Conservation (phyloP, 2,797 vertebrate genomes). For the Sphenodon punctatus region DNA sequence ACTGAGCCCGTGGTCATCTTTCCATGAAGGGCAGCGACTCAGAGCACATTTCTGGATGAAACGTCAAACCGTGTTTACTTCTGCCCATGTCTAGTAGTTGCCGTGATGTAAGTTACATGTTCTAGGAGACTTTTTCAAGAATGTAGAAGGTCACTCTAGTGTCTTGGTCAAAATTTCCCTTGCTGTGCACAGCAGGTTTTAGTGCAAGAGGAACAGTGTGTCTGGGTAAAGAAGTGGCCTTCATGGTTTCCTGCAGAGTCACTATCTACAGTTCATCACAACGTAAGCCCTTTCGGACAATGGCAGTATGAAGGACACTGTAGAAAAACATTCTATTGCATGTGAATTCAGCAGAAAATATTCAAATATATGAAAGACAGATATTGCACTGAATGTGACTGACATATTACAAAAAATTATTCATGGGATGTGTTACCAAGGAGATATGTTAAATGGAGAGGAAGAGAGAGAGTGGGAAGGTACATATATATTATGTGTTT, state of each 20-base stretch:
- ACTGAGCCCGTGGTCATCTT: not conserved
- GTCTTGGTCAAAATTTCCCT: not conserved
- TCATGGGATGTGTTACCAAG: conserved; percentile 55
- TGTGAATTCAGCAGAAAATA: not conserved
- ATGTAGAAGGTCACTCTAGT: not conserved
- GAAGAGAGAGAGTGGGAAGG: conserved; percentile 43
- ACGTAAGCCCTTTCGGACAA: not conserved
- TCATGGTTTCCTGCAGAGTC: not conserved
- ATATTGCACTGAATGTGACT: conserved; percentile 9
- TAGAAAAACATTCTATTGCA: not conserved
- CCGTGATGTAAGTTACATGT: not conserved
- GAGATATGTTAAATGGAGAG: conserved; percentile 51
- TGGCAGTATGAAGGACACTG: not conserved
- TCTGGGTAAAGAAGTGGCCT: not conserved
- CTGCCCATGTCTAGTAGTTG: not conserved
- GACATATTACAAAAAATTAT: conserved; percentile 15
- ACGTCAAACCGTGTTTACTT: not conserved
- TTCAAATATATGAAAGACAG: not conserved
- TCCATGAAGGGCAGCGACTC: not conserved
- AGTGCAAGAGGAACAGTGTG: not conserved
- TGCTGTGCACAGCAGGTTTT: not conserved
- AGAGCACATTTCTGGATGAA: not conserved
- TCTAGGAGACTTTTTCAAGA: not conserved
- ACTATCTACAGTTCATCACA: not conserved
- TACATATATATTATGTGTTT: conserved; percentile 43